Evolutionary conservation across 2,113 vertebrate genomes (phyloP), one percentile per base, ranked within the genome.

Genomic region (Empidonax traillii): DNA sequence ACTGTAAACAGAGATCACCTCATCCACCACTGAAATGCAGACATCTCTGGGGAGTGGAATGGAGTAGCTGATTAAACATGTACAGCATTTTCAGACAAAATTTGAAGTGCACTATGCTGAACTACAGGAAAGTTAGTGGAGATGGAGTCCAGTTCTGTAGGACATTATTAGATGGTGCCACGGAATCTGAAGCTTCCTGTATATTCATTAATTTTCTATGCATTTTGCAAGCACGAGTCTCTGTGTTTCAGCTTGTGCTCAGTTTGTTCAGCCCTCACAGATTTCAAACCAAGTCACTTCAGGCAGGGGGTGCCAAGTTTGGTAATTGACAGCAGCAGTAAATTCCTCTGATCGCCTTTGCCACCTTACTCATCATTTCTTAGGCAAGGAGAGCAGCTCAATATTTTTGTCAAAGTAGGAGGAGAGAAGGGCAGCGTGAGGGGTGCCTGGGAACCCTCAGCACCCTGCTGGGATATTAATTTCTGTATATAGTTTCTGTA

Each of bases 261-360:
- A 44, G 52, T 58, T 82, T n/a, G 6, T 87, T 93, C 72, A 80
- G 79, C 16, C 2, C 79, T 95, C 65, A 21, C 39, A 80, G 69
- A 37, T 72, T 46, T 44, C 84, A 96, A 93, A 61, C 33, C 86
- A 81, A 89, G 84, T 84, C 76, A 31, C 52, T 89, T 90, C 72
- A 89, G 76, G 65, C 68, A n/a, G 61, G 8, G 17, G 12, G 27
- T 91, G 96, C 94, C 96, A 97, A 95, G 91, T 90, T 92, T 71
- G 89, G 33, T 95, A 94, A 96, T 2, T 96, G 94, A 92, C 76
- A 95, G 95, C 94, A 91, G 91, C 93, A 97, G 93, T 71, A 71
- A 92, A 90, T 92, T 84, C 92, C 67, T 87, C 53, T 39, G 65
- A 55, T 89, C 0, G 0, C 87, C 59, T 89, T 76, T 68, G 9